These are phyloP conservation scores for Megaceryle torquata DNA, from an alignment of 2,113 vertebrate species.

Conservation along the genomic window DNA sequence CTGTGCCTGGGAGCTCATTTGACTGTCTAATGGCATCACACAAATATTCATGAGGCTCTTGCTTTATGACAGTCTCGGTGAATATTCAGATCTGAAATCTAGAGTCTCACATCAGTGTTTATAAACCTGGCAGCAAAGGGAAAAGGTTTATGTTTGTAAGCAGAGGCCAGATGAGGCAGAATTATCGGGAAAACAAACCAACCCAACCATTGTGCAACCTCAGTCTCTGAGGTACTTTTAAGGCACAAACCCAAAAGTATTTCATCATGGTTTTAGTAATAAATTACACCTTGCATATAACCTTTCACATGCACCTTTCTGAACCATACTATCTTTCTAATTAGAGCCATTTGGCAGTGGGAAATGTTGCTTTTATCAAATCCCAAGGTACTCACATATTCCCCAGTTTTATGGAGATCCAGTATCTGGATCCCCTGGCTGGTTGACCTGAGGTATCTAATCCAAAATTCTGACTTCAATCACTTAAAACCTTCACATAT, in stretches of 20 bases:
- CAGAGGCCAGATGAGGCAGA: not conserved
- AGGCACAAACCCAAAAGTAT: not conserved
- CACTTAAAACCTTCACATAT: not conserved
- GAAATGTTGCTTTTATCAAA: not conserved
- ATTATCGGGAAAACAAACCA: not conserved
- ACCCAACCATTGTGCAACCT: not conserved
- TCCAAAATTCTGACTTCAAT: not conserved
- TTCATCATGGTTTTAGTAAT: not conserved
- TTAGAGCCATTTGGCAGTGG: not conserved
- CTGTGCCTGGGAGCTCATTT: not conserved
- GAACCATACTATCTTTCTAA: not conserved
- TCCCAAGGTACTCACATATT: not conserved
- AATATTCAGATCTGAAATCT: not conserved
- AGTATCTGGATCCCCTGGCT: not conserved
- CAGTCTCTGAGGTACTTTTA: not conserved
- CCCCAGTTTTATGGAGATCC: not conserved
- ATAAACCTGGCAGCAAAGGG: not conserved
- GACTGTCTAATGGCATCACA: not conserved
- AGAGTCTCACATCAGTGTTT: not conserved
- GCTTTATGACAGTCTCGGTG: not conserved
- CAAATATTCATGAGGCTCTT: slow-evolving; percentile 29
- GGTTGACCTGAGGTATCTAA: not conserved
- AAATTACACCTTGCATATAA: not conserved
- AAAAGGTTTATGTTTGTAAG: not conserved
- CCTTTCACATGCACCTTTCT: not conserved